A percentile compares a stretch with the other conserved stretches of the same genome.
phyloP scores from a whole-genome alignment of 2,888 invertebrate genomes.

The Spilarctia lutea region DNA sequence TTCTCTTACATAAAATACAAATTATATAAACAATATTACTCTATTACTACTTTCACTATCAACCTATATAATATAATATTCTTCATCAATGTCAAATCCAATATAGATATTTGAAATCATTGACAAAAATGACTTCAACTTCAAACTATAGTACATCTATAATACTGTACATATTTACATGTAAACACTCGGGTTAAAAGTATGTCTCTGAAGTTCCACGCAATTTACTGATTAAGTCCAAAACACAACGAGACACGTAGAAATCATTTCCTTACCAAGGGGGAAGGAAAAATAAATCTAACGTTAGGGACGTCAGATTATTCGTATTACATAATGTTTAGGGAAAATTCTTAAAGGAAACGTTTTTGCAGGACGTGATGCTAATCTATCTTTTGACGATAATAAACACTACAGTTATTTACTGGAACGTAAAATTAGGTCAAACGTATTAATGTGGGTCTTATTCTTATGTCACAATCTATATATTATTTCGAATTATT shows the following conservation, averaged over 20 bases:
- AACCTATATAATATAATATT: too few species aligned
- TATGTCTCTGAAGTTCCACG: conserved; percentile 12
- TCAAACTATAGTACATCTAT: neutral
- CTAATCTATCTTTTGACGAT: conserved; percentile 11
- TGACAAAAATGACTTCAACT: neutral
- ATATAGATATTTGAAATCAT: neutral
- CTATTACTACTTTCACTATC: too few species aligned
- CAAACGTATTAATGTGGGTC: neutral
- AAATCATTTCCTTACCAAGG: conserved; percentile 42
- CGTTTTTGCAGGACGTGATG: conserved; percentile 24
- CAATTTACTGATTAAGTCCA: conserved; percentile 39
- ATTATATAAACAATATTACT: too few species aligned
- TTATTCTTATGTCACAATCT: neutral
- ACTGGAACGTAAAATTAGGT: neutral
- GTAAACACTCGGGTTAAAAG: neutral
- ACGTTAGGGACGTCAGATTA: conserved; percentile 21
- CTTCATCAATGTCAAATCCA: too few species aligned
- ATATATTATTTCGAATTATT: neutral
- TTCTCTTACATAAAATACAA: too few species aligned
- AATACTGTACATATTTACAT: neutral
- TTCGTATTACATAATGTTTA: conserved; percentile 24
- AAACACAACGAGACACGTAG: conserved; percentile 38
- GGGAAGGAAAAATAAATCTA: conserved; percentile 43
- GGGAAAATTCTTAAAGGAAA: conserved; percentile 45
- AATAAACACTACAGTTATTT: neutral